Base-by-base conservation (phyloP, 30 jellyfish, hydroid and myxozoan genomes). In the Aurelia aurita region DNA sequence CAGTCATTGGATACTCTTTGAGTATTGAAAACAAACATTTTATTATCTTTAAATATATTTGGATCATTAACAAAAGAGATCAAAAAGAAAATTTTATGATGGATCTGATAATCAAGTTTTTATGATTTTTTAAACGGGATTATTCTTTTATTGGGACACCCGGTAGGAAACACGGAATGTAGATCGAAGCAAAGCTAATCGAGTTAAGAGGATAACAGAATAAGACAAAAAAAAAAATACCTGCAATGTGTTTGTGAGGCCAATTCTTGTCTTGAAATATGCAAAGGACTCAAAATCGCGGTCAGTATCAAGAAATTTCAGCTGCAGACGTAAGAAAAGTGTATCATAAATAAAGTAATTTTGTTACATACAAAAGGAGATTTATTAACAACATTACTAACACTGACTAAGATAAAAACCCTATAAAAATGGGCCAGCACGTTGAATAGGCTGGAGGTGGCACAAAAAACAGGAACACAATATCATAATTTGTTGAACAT, bases 251-350 rank as follows among this genome's bases (percentile, higher is more conserved):
- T 92, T 92, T 29, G 89, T 82, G 61, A 92, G 64, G 45, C 86
- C 85, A 27, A 92, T 72, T 45, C 90, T 66, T 57, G 98, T 82
- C 31, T 71, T 86, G 91, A 92, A 92, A 74, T 83, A 75, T 15
- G 98, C 98, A 73, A 86, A 92, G 1, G 89, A 82, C 23, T 79
- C 84, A 34, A 67, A 86, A 61, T 74, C 88, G 31, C 71, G 57
- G 78, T 70, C 93, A 46, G 10, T 26, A 21, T 59, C 89, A 26
- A 53, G 23, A 57, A 67, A 67, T n/a, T 28, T 60, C 22, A 27
- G 74, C 97, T 90, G 29, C 10, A 65, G 25, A 63, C 9, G 15
- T 12, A 18, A 26, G 35, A 67, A 64, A 9, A 14, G 22, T 32
- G 13, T 19, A 10, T 11, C 66, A 78, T 20, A 25, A 31, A 3